A percentile compares a stretch with the other conserved stretches of the same genome.
Evolutionary conservation across 2,888 invertebrate species (phyloP).

Genomic region (Ectemnius lituratus): DNA sequence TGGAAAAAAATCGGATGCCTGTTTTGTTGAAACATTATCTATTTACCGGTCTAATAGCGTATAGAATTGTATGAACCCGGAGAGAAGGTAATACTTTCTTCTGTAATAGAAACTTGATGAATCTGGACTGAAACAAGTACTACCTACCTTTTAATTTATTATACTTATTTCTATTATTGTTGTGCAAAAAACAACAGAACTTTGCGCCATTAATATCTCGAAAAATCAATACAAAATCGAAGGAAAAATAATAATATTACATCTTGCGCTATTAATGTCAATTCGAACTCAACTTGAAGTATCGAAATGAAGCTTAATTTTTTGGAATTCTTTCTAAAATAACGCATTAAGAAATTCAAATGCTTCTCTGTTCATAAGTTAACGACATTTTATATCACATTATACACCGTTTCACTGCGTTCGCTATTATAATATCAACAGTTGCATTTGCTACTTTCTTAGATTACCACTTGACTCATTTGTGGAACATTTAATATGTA

Average conservation of each 20-base stretch:
- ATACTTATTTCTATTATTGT: conserved; percentile 21
- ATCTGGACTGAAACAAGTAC: not conserved
- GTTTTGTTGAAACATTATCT: no score
- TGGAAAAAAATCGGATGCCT: no score
- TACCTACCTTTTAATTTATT: conserved; percentile 23
- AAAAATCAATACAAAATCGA: conserved; percentile 33
- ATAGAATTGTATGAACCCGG: no score
- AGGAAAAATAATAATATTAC: conserved; percentile 41
- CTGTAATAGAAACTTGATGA: no score
- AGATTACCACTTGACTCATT: conserved; percentile 65
- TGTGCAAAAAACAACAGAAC: not conserved
- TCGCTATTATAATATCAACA: conserved; percentile 58
- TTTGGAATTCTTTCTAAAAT: not conserved
- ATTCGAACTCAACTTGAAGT: no score
- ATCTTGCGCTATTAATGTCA: no score
- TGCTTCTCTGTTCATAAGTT: conserved; percentile 1
- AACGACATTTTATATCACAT: not conserved
- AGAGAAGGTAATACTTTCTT: not conserved
- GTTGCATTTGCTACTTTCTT: conserved; percentile 68
- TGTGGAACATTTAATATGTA: conserved; percentile 71
- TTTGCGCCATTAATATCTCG: not conserved
- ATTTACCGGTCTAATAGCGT: no score
- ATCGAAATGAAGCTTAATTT: not conserved
- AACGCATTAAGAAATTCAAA: not conserved
- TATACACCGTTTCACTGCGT: conserved; percentile 6